These are phyloP conservation scores for Zaprionus vittiger DNA, from an alignment of 1,140 invertebrate species.

Conservation along the genomic window DNA sequence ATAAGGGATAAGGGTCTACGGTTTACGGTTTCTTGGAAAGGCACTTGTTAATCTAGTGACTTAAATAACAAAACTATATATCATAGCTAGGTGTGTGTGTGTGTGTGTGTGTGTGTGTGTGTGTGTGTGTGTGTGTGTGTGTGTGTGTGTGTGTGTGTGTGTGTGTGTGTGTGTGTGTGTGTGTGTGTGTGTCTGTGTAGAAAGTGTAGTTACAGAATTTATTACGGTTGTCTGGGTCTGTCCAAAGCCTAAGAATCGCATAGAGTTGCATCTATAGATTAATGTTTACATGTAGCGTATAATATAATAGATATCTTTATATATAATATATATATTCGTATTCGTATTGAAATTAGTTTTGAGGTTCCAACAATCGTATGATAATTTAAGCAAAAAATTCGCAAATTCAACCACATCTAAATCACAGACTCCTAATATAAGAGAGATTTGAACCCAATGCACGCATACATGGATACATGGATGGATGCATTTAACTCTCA, in stretches of 20 bases:
- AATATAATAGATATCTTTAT: constrained; percentile 21
- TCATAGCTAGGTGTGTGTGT: constrained; percentile 14
- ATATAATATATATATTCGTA: constrained; percentile 45
- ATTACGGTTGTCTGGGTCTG: background rate
- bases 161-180: constrained; percentile 26
- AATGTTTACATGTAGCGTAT: constrained; percentile 17
- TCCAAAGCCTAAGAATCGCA: constrained; percentile 14
- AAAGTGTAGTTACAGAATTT: too few relatives aligned
- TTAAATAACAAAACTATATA: constrained; percentile 60
- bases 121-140: constrained; percentile 25
- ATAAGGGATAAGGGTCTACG: background rate
- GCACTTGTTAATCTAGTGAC: constrained; percentile 70
- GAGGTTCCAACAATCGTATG: constrained; percentile 59
- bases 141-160: constrained; percentile 24
- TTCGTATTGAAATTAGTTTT: constrained; percentile 48
- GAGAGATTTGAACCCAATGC: constrained; percentile 58
- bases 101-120: constrained; percentile 23
- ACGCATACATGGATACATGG: constrained; percentile 19
- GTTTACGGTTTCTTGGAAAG: constrained; percentile 39
- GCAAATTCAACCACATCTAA: constrained; percentile 77
- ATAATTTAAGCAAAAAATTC: constrained; percentile 54
- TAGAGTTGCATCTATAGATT: constrained; percentile 18
- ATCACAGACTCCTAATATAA: constrained; percentile 82
- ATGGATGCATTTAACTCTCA: constrained; percentile 38
- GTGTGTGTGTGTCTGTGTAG: constrained; percentile 21